A percentile compares a stretch with the other conserved stretches of the same genome.
Conservation (phyloP, 2,113 vertebrate species). For the Nyctereutes procyonoides region DNA sequence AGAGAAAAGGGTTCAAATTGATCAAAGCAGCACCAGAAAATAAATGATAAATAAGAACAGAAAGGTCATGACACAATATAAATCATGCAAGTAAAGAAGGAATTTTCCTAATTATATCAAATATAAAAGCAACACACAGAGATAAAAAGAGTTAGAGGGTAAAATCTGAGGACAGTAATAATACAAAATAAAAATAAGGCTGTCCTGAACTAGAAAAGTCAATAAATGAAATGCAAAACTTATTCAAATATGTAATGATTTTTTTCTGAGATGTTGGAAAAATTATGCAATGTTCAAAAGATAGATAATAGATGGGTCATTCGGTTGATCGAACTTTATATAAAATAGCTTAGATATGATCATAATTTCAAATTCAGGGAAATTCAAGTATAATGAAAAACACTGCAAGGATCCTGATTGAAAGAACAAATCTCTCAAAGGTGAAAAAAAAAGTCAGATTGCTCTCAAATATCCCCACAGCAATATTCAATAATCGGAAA, state of each 20-base stretch:
- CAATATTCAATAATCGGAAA: not conserved
- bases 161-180: not conserved
- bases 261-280: not conserved
- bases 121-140: not conserved
- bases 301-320: not conserved
- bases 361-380: not conserved
- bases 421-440: not conserved
- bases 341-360: not conserved
- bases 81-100: not conserved
- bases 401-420: not conserved
- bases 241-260: not conserved
- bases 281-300: not conserved
- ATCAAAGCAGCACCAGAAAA: not conserved
- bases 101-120: not conserved
- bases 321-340: not conserved
- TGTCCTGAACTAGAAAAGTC: not conserved
- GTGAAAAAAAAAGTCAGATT: not conserved
- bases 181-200: not conserved
- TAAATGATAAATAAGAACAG: not conserved
- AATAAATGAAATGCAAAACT: not conserved
- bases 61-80: not conserved
- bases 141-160: not conserved
- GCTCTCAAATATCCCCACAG: not conserved
- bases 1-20: not conserved
- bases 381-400: not conserved